These are phyloP conservation scores for Eospalax fontanierii DNA, from an alignment of 2,797 vertebrate species.

Conservation along the genomic window DNA sequence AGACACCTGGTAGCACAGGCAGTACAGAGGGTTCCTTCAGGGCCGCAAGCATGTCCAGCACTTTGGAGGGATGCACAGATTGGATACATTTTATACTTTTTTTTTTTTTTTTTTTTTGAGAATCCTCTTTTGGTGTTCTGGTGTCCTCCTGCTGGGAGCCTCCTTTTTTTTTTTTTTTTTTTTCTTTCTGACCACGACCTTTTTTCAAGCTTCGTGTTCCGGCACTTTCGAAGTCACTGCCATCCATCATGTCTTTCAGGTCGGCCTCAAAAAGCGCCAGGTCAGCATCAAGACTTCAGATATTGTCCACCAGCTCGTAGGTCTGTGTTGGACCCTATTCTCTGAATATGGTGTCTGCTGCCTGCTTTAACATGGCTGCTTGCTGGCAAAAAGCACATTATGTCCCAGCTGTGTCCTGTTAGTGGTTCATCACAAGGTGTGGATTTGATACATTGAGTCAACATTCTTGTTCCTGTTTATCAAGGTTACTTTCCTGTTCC, in stretches of 20 bases:
- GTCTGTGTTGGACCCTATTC: no score
- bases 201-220: conserved; percentile 93
- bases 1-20: conserved; percentile 98
- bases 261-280: conserved; percentile 97
- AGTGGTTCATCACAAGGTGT: no score
- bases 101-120: conserved; percentile 95
- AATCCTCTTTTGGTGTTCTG: conserved; percentile 93
- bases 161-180: conserved; percentile 92
- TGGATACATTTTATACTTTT: conserved; percentile 87
- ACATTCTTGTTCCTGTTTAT: no score
- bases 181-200: conserved; percentile 93
- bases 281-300: conserved; percentile 97
- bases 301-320: no score
- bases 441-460: no score
- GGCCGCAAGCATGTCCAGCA: conserved; percentile 98
- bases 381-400: no score
- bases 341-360: no score
- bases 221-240: conserved; percentile 94
- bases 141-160: conserved; percentile 91
- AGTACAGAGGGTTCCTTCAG: conserved; percentile 98
- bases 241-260: conserved; percentile 97
- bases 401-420: no score
- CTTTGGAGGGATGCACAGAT: conserved; percentile 96
- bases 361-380: no score
- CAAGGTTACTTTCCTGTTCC: no score